Percentiles rank a stretch among this genome's conserved stretches.
Conservation (phyloP, 2,888 invertebrate genomes). For the Phrixothrix hirtus region DNA sequence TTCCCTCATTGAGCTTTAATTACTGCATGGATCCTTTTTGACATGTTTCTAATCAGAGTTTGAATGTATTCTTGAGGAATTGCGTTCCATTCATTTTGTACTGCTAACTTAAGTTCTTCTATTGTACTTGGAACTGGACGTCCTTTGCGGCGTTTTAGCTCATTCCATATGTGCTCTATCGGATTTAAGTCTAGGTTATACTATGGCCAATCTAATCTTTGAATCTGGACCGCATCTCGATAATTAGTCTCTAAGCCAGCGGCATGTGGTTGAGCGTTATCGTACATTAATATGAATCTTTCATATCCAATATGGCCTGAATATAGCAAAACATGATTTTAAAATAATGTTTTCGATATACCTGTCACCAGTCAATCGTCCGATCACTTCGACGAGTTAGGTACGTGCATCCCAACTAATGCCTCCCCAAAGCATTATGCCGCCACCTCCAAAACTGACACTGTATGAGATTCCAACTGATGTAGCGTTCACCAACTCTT, state of each 20-base stretch:
- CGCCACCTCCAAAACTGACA: no score
- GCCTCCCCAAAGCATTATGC: no score
- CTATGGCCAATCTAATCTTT: not conserved
- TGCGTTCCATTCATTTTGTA: no score
- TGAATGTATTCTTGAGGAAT: no score
- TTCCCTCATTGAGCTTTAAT: not conserved
- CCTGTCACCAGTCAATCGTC: no score
- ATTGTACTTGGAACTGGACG: no score
- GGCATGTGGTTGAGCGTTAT: not conserved
- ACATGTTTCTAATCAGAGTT: no score
- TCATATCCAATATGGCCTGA: not conserved
- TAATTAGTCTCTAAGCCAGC: not conserved
- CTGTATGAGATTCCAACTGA: not conserved
- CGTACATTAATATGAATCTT: not conserved
- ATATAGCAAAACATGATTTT: no score
- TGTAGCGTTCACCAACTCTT: not conserved
- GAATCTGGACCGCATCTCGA: not conserved
- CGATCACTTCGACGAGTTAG: not conserved
- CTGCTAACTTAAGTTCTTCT: not conserved
- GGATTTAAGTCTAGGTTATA: not conserved
- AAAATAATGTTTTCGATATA: not conserved
- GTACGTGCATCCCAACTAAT: not conserved
- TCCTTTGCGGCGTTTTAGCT: not conserved
- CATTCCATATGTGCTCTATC: not conserved
- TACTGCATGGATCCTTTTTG: not conserved